These are phyloP conservation scores for Acrocera orbiculus DNA, from an alignment of 2,888 invertebrate species.

Conservation along the genomic window DNA sequence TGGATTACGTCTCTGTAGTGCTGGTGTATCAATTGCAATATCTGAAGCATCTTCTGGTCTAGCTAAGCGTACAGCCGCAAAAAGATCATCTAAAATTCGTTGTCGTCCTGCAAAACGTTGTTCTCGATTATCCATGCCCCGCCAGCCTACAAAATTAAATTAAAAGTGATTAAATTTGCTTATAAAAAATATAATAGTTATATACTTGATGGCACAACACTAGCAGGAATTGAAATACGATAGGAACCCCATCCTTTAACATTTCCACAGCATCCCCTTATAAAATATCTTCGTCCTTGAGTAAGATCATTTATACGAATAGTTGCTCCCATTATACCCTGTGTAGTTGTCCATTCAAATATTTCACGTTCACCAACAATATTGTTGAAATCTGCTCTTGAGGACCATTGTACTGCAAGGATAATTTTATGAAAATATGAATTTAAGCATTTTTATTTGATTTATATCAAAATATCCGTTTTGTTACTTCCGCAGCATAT, in stretches of 20 bases:
- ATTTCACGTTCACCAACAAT: constrained; percentile 67
- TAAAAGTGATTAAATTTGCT: no score
- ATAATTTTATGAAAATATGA: no score
- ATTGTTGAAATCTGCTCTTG: constrained; percentile 63
- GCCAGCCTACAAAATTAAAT: constrained; percentile 51
- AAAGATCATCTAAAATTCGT: constrained; percentile 55
- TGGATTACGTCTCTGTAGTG: constrained; percentile 49
- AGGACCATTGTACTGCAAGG: constrained; percentile 93
- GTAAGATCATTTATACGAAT: constrained; percentile 49
- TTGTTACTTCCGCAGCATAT: no score
- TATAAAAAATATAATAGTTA: neutral
- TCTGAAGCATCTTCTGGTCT: constrained; percentile 42
- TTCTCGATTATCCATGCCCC: constrained; percentile 57
- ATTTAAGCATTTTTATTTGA: no score
- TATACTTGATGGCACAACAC: constrained; percentile 82
- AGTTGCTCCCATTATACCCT: constrained; percentile 32
- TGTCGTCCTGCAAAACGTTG: constrained; percentile 48
- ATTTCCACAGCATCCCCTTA: constrained; percentile 84
- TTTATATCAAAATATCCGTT: no score
- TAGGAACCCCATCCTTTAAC: constrained; percentile 76
- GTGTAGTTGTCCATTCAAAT: constrained; percentile 36
- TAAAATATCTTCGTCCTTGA: constrained; percentile 75
- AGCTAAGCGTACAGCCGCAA: constrained; percentile 50
- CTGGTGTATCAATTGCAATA: constrained; percentile 44
- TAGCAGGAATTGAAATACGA: constrained; percentile 58